A percentile compares a stretch with the other conserved stretches of the same genome.
phyloP scores from a whole-genome alignment of 2,113 vertebrate genomes.

The Pantherophis guttatus region DNA sequence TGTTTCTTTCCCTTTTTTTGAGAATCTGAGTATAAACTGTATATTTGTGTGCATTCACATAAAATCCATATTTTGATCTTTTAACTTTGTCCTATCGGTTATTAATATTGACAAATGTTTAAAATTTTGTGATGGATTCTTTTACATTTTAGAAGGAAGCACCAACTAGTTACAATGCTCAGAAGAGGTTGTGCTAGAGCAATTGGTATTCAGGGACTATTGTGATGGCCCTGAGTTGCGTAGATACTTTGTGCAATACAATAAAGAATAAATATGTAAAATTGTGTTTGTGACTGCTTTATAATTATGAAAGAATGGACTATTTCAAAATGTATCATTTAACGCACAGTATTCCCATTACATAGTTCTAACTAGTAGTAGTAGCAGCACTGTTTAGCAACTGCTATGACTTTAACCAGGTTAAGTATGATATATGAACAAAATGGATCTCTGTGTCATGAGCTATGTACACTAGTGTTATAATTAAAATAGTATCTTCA shows the following conservation, averaged over 20 bases:
- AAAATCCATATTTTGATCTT: constrained; percentile 58
- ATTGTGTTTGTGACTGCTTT: constrained; percentile 52
- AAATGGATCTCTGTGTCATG: background rate
- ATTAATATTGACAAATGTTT: constrained; percentile 49
- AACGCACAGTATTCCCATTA: background rate
- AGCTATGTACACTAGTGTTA: background rate
- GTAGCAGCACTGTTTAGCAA: background rate
- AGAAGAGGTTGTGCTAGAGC: constrained; percentile 61
- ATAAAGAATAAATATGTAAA: constrained; percentile 71
- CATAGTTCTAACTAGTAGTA: background rate
- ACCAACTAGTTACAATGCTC: constrained; percentile 64
- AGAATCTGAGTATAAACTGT: constrained; percentile 66
- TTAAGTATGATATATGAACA: background rate
- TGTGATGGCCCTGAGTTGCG: constrained; percentile 65
- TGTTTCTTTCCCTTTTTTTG: constrained; percentile 60
- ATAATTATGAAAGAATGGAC: background rate
- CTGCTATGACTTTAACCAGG: background rate
- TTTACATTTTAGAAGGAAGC: constrained; percentile 63
- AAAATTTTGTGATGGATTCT: constrained; percentile 54
- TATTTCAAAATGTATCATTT: background rate
- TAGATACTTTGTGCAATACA: constrained; percentile 72
- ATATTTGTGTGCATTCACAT: constrained; percentile 63
- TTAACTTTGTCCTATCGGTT: constrained; percentile 58
- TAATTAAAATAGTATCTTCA: background rate
- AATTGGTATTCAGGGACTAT: constrained; percentile 59